Evolutionary conservation across 53 echinoderm and acorn worm species (phyloP).

Genomic region (Paracentrotus lividus): DNA sequence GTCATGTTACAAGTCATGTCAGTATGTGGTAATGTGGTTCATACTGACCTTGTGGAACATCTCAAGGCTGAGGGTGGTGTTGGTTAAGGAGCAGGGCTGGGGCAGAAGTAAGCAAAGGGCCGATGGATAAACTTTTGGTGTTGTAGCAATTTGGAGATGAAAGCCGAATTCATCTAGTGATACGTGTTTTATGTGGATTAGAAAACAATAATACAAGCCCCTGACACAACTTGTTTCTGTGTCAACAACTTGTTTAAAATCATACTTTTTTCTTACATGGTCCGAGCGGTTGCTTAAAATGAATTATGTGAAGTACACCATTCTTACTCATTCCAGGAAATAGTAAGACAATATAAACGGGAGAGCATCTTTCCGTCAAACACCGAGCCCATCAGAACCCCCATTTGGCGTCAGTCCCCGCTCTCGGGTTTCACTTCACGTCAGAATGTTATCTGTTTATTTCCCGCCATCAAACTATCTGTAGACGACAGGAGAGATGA

Average conservation of each 20-base stretch:
- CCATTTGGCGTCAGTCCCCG: background rate
- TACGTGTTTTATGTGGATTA: no score
- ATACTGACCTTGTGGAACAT: background rate
- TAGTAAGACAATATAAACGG: background rate
- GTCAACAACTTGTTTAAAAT: no score
- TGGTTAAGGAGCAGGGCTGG: background rate
- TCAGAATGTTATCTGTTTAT: constrained; percentile 60
- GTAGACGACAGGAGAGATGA: constrained; percentile 61
- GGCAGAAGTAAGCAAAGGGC: no score
- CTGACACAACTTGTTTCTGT: no score
- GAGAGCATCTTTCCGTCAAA: background rate
- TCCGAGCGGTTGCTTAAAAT: background rate
- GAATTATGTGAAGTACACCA: background rate
- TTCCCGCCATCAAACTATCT: constrained; percentile 51
- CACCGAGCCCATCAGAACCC: background rate
- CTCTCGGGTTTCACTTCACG: constrained; percentile 32
- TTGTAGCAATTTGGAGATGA: no score
- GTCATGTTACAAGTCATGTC: constrained; percentile 59
- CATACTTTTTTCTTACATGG: no score
- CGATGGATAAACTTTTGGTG: no score
- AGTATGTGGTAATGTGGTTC: constrained; percentile 50
- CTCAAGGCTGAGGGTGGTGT: background rate
- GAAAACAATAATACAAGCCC: no score
- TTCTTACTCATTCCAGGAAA: background rate
- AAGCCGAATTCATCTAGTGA: no score